Percentiles rank a stretch among this genome's conserved stretches.
These are phyloP conservation scores for Climacteris rufus DNA, from an alignment of 2,113 vertebrate species.

Conservation along the genomic window DNA sequence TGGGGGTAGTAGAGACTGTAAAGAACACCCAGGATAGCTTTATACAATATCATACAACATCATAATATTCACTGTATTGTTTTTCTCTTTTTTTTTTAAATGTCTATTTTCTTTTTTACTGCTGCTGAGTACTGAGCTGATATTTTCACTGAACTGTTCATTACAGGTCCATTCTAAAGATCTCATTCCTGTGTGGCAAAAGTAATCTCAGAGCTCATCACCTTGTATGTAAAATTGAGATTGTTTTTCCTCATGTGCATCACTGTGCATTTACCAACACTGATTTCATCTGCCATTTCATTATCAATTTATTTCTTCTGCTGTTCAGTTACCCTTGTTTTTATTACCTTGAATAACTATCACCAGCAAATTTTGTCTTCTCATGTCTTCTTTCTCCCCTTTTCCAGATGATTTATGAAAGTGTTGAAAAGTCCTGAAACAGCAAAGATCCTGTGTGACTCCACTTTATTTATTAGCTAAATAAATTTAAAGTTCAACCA, in stretches of 20 bases:
- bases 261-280: not conserved
- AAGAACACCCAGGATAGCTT: not conserved
- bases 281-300: slow-evolving; percentile 14
- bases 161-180: not conserved
- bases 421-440: not conserved
- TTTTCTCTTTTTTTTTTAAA: not conserved
- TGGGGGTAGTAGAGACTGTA: not conserved
- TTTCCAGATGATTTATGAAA: not conserved
- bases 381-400: not conserved
- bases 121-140: not conserved
- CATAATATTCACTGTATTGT: not conserved
- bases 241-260: not conserved
- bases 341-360: not conserved
- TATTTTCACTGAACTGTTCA: slow-evolving; percentile 14
- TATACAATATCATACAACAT: not conserved
- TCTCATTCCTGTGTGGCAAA: not conserved
- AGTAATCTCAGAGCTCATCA: slow-evolving; percentile 14
- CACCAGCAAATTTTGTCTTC: not conserved
- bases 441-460: not conserved
- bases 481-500: not conserved
- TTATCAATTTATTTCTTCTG: slow-evolving; percentile 19
- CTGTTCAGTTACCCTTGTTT: not conserved
- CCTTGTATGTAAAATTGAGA: not conserved
- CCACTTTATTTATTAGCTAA: not conserved
- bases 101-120: not conserved